Evolutionary conservation across 2,113 vertebrate species (phyloP).

Genomic region (Macquaria ambigua): DNA sequence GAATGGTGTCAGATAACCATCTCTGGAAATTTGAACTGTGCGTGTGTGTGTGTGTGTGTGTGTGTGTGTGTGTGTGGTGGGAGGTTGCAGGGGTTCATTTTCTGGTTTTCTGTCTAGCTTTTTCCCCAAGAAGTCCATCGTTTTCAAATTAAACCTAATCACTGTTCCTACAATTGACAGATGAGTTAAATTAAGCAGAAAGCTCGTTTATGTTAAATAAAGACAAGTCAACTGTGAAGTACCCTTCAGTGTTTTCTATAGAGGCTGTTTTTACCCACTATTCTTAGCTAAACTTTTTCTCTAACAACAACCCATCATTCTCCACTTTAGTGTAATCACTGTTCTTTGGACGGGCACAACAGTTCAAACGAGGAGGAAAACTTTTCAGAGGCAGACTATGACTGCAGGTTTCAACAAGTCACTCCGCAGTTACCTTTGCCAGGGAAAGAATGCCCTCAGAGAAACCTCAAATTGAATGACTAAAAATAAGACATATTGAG

Average conservation of each 20-base stretch:
- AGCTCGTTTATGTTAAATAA: conserved; percentile 14
- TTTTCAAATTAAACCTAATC: conserved; percentile 58
- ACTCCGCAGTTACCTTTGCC: conserved; percentile 31
- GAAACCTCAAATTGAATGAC: conserved; percentile 60
- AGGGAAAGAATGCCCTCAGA: conserved; percentile 41
- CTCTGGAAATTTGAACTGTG: conserved; percentile 25
- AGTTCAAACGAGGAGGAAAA: conserved; percentile 35
- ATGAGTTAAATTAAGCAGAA: conserved; percentile 42
- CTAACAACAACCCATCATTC: conserved; percentile 57
- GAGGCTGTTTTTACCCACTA: conserved; percentile 10
- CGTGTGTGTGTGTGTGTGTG: too few species aligned
- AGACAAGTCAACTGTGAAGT: not conserved
- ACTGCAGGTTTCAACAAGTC: conserved; percentile 65
- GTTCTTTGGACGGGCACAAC: conserved; percentile 32
- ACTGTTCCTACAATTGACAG: conserved; percentile 26
- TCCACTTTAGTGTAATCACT: conserved; percentile 58
- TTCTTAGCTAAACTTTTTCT: conserved; percentile 56
- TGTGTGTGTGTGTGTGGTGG: not conserved
- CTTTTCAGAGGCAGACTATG: conserved; percentile 20
- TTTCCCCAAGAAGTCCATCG: conserved; percentile 26
- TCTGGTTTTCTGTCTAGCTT: conserved; percentile 25
- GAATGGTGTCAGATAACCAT: conserved; percentile 52
- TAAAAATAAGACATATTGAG: conserved; percentile 47
- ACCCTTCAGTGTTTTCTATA: conserved; percentile 19
- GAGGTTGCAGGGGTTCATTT: not conserved